A percentile compares a stretch with the other conserved stretches of the same genome.
Evolutionary conservation across 35 echinoderm and acorn worm genomes (phyloP).

Genomic region (Antedon bifida): DNA sequence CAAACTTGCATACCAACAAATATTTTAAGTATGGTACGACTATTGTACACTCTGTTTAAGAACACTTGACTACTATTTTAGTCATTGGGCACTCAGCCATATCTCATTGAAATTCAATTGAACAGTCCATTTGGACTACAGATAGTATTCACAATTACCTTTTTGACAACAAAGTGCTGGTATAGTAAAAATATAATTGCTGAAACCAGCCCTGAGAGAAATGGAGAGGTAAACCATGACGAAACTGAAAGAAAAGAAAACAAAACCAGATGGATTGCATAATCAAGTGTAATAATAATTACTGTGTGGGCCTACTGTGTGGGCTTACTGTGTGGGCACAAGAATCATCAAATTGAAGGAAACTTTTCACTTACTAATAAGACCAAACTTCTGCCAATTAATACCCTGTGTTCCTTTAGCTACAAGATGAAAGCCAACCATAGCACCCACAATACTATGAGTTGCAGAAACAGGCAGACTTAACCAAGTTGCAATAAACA

Average conservation of each 20-base stretch:
- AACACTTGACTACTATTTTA: no score
- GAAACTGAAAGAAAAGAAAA: constrained; percentile 35
- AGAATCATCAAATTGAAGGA: no score
- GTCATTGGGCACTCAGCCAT: no score
- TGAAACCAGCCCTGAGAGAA: constrained; percentile 68
- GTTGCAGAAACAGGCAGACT: constrained; percentile 85
- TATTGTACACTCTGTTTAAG: no score
- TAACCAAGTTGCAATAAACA: constrained; percentile 61
- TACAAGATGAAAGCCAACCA: constrained; percentile 90
- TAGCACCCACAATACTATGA: constrained; percentile 92
- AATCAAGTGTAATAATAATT: no score
- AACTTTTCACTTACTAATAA: constrained; percentile 72
- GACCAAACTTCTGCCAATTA: constrained; percentile 63
- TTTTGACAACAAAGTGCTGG: constrained; percentile 56
- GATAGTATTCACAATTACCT: constrained; percentile 30
- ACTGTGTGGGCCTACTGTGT: no score
- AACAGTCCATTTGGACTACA: no score
- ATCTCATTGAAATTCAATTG: no score
- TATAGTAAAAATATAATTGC: constrained; percentile 50
- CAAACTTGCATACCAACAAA: no score
- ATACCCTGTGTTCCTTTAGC: constrained; percentile 57
- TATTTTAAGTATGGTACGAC: no score
- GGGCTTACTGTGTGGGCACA: no score
- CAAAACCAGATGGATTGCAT: no score
- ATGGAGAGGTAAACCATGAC: constrained; percentile 81